Evolutionary conservation across 2,113 vertebrate species (phyloP).

Genomic region (Indri indri): DNA sequence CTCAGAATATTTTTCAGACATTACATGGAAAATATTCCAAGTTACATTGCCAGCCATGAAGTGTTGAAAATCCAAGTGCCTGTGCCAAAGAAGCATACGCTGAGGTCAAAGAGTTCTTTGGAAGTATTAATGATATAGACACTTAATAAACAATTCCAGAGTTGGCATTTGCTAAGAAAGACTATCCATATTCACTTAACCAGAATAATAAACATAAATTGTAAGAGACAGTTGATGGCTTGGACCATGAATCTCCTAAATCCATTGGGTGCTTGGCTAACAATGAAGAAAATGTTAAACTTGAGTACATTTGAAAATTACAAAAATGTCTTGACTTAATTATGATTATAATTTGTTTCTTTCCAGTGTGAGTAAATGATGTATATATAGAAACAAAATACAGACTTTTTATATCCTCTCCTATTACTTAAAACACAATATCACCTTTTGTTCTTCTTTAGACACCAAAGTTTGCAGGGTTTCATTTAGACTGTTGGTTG

Average conservation of each 20-base stretch:
- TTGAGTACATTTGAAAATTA: constrained; percentile 41
- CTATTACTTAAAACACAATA: neutral
- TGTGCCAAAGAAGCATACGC: constrained; percentile 27
- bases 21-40: constrained; percentile 40
- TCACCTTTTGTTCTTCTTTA: neutral
- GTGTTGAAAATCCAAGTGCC: constrained; percentile 28
- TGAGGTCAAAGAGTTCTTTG: constrained; percentile 48
- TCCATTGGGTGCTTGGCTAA: neutral
- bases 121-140: constrained; percentile 57
- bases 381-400: neutral
- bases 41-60: constrained; percentile 6
- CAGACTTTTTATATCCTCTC: neutral
- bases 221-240: constrained; percentile 54
- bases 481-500: neutral
- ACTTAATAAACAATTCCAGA: constrained; percentile 60
- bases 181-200: constrained; percentile 44
- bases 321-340: constrained; percentile 57
- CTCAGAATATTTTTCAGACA: constrained; percentile 32
- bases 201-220: constrained; percentile 61
- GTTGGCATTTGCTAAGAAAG: constrained; percentile 55
- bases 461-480: neutral
- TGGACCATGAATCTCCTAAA: neutral
- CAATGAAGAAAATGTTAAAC: neutral
- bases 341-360: constrained; percentile 57
- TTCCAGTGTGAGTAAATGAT: constrained; percentile 29